Base-by-base conservation (phyloP, 2,888 invertebrate genomes). In the Chironomus riparius region DNA sequence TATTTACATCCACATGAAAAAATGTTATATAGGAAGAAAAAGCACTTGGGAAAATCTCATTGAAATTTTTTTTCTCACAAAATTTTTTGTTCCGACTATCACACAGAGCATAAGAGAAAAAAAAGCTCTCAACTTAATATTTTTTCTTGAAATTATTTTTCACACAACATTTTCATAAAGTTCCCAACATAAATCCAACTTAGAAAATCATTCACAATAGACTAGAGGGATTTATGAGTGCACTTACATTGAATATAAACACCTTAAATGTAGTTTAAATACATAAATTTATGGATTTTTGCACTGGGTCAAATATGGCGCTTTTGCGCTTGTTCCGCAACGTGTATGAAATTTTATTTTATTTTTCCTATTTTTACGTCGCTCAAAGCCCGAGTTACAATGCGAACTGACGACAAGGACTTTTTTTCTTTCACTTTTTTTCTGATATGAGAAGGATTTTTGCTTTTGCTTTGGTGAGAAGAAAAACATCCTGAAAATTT, bases 231-330 rank as follows among this genome's bases (percentile, higher is more conserved):
- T 56, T 7, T 18, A 56, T 56, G 15, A 7, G n/a, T 56, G 7
- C 56, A 56, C 56, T 56, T 56, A 56, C 56, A 18, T 56, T 15
- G 6, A 56, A 15, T 56, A 56, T 18, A 56, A 15, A 18, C 56
- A 56, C 15, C 28, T 72, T 61, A 21, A 38, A 28, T 62, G 72
- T 47, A 21, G n/a, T 56, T 62, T 24, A 72, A 72, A 18, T n/a
- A 22, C 47, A 28, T 38, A 13, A 74, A 22, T 68, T 74, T 74
- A 74, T 74, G 62, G 74, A 74, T 74, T 74, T 74, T 74, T 74
- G 21, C 68, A 74, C 74, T 74, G 61, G 74, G 74, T 74, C 74
- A 74, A 74, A 74, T 62, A 74, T 74, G 74, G 74, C 68, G 74
- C 74, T 74, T 68, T 22, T 74, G 72, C 68, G 74, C 74, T 74